Percentiles rank a stretch among this genome's conserved stretches.
phyloP scores from a whole-genome alignment of 2,888 invertebrate genomes.

The Erannis defoliaria region DNA sequence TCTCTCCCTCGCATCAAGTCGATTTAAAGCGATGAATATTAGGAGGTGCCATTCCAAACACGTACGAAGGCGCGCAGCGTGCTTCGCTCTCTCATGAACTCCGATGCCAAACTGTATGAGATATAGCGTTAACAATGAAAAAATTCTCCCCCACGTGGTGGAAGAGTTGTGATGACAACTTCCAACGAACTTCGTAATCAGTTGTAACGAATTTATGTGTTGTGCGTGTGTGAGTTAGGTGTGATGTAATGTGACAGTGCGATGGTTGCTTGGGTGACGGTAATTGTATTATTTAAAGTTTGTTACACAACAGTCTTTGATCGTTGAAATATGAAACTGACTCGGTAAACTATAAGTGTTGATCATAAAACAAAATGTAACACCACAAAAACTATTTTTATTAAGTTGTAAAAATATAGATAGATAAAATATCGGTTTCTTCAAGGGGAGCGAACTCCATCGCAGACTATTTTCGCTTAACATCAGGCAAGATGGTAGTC shows the following conservation, averaged over 20 bases:
- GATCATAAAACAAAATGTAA: not conserved
- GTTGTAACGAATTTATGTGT: constrained; percentile 83
- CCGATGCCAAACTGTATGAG: constrained; percentile 78
- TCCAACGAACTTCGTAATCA: constrained; percentile 81
- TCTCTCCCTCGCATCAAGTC: constrained; percentile 64
- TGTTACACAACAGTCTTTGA: constrained; percentile 46
- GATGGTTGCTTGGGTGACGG: constrained; percentile 36
- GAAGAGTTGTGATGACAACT: constrained; percentile 84
- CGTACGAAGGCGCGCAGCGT: constrained; percentile 74
- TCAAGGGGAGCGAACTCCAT: too few species aligned
- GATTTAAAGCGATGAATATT: constrained; percentile 85
- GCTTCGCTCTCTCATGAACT: constrained; percentile 82
- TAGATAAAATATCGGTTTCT: too few species aligned
- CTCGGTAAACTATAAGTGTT: not conserved
- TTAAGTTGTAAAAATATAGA: too few species aligned
- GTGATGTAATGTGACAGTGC: constrained; percentile 45
- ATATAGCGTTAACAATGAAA: constrained; percentile 82
- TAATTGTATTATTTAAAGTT: constrained; percentile 50
- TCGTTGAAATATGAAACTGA: not conserved
- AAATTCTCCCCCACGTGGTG: constrained; percentile 72
- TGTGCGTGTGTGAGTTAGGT: constrained; percentile 68
- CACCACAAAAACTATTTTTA: too few species aligned
- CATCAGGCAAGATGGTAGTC: too few species aligned
- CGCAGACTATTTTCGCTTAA: too few species aligned
- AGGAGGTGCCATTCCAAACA: constrained; percentile 79